These are phyloP conservation scores for Neolamprologus brichardi DNA, from an alignment of 2,113 vertebrate species.

Conservation along the genomic window DNA sequence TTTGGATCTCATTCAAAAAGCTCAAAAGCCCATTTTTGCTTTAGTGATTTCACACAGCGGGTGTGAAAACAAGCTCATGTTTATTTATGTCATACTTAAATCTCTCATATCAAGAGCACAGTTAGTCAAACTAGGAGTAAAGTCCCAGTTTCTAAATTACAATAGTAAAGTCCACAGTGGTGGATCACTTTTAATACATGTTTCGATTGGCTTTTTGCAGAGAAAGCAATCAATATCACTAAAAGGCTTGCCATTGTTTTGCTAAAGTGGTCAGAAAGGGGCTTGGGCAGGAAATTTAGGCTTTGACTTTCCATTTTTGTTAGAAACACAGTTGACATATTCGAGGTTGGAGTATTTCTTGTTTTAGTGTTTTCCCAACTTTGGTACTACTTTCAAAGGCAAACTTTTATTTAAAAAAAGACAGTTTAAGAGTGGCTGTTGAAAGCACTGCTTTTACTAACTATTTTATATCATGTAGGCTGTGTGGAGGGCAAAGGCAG, in stretches of 20 bases:
- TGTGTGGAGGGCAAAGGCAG: background rate
- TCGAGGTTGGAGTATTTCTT: background rate
- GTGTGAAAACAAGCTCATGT: conserved; percentile 36
- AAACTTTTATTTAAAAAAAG: background rate
- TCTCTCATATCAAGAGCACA: conserved; percentile 5
- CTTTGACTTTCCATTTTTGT: background rate
- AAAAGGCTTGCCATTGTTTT: background rate
- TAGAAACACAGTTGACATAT: background rate
- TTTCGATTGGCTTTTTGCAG: background rate
- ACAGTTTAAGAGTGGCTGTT: background rate
- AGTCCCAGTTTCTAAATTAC: background rate
- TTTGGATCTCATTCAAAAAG: background rate
- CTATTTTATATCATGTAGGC: background rate
- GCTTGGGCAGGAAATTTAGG: background rate
- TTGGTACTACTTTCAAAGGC: background rate
- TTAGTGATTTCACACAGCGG: background rate
- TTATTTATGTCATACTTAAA: conserved; percentile 36
- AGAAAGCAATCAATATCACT: background rate
- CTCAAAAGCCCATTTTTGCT: conserved; percentile 10
- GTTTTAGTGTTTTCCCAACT: background rate
- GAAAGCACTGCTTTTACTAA: background rate
- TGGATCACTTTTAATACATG: background rate
- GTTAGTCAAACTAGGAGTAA: background rate
- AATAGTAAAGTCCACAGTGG: background rate
- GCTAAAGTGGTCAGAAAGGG: background rate